Evolutionary conservation across 2,113 vertebrate species (phyloP), one percentile per base, ranked within the genome.

Genomic region (Electrona antarctica): DNA sequence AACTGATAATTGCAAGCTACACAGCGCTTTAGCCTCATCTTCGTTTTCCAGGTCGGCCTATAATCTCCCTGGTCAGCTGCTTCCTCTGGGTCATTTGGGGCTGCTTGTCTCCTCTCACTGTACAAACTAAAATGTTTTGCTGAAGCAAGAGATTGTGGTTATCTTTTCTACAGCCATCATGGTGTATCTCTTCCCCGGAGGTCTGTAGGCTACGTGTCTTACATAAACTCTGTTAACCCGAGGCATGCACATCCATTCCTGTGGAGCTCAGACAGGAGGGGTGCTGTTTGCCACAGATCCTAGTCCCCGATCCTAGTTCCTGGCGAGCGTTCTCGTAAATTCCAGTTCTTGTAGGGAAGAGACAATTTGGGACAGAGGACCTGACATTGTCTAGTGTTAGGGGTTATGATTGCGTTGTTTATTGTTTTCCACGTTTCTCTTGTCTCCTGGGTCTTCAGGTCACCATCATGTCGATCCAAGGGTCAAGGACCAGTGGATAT

Each of bases 251-350:
- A 3, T 10, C 49, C 7, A 7, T 73, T 69, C 84, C 70, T 21
- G 13, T 52, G 76, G 78, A 88, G 84, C 74, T 74, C 74, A 70
- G 7, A 47, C 33, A 68, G 56, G 7, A 77, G 58, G 64, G 73
- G 63, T 64, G 46, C 4, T 71, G 49, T 79, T 67, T 56, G 45
- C 29, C 52, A 74, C 64, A 63, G 67, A 81, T 11, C 15, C 56
- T 71, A 1, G 7, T 76, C 87, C 56, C 73, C 63, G 67, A 81
- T 11, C 15, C 56, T 71, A 1, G 7, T 76, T 87, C 56, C 73
- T n/a, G n/a, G 21, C 21, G 2, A 21, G 21, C 21, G 21, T 21
- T 21, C 21, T 21, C 21, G 21, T 21, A 21, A 21, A 1, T 21
- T 21, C 21, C 21, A 21, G 21, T 21, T 21, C 1, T 21, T 21